These are phyloP conservation scores for Ferdinandea cuprea DNA, from an alignment of 2,888 invertebrate genomes.

Conservation along the genomic window DNA sequence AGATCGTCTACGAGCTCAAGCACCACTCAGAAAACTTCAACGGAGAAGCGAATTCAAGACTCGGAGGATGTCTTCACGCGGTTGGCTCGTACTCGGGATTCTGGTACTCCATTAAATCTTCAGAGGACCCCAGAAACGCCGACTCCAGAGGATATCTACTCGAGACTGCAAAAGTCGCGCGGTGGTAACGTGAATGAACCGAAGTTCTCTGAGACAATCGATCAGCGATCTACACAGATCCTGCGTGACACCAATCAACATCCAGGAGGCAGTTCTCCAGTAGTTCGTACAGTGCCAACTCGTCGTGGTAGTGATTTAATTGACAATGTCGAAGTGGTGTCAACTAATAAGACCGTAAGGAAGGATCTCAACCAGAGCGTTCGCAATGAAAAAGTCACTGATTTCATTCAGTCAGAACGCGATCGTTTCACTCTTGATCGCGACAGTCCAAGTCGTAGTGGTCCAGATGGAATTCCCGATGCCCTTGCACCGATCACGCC, in stretches of 20 bases:
- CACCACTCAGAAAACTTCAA: conserved; percentile 40
- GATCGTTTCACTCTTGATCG: conserved; percentile 67
- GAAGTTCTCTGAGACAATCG: conserved; percentile 55
- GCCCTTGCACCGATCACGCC: conserved; percentile 55
- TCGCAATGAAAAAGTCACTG: conserved; percentile 69
- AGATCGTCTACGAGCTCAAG: conserved; percentile 65
- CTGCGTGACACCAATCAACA: conserved; percentile 40
- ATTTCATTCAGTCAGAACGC: conserved; percentile 75
- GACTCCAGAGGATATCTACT: conserved; percentile 34
- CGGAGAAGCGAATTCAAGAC: conserved; percentile 69
- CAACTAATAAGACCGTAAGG: conserved; percentile 72
- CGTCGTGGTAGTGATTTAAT: conserved; percentile 76
- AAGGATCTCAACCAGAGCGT: conserved; percentile 75
- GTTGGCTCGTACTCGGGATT: conserved; percentile 66
- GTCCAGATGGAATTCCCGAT: conserved; percentile 45
- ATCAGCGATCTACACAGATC: conserved; percentile 68
- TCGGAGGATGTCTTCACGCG: conserved; percentile 75
- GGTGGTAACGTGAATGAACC: conserved; percentile 30
- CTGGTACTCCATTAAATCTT: conserved; percentile 33
- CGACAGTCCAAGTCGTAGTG: conserved; percentile 49
- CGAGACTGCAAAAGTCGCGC: conserved; percentile 49
- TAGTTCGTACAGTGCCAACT: conserved; percentile 30
- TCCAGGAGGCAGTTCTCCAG: conserved; percentile 4
- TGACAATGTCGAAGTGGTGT: conserved; percentile 77
- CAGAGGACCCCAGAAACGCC: conserved; percentile 39